phyloP scores from a whole-genome alignment of 2,113 vertebrate genomes.

The Coracopsis vasa region DNA sequence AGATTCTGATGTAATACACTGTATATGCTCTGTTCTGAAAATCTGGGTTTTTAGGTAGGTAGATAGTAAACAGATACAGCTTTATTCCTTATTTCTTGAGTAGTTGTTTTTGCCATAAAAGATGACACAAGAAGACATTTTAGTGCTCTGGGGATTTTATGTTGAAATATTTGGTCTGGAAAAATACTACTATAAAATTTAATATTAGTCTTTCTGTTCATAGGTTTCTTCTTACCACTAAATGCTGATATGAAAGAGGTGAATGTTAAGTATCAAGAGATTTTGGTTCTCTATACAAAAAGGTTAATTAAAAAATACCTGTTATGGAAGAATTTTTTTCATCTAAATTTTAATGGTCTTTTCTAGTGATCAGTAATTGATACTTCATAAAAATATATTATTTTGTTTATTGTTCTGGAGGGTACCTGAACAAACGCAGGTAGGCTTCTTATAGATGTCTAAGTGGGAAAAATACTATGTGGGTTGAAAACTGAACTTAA shows the following conservation, averaged over 20 bases:
- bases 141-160: background rate
- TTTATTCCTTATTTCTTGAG: background rate
- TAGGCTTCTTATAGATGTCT: background rate
- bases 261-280: background rate
- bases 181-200: background rate
- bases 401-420: background rate
- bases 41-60: background rate
- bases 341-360: background rate
- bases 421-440: background rate
- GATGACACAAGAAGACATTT: background rate
- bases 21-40: background rate
- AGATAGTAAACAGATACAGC: background rate
- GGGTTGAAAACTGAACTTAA: background rate
- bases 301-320: conserved; percentile 8
- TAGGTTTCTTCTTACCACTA: background rate
- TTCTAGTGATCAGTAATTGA: background rate
- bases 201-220: background rate
- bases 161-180: background rate
- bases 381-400: background rate
- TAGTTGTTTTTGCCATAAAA: background rate
- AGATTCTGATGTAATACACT: background rate
- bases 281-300: background rate
- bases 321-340: background rate
- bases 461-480: background rate
- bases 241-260: background rate